These are phyloP conservation scores for Odocoileus virginianus DNA, from an alignment of 2,113 vertebrate genomes.

Conservation along the genomic window DNA sequence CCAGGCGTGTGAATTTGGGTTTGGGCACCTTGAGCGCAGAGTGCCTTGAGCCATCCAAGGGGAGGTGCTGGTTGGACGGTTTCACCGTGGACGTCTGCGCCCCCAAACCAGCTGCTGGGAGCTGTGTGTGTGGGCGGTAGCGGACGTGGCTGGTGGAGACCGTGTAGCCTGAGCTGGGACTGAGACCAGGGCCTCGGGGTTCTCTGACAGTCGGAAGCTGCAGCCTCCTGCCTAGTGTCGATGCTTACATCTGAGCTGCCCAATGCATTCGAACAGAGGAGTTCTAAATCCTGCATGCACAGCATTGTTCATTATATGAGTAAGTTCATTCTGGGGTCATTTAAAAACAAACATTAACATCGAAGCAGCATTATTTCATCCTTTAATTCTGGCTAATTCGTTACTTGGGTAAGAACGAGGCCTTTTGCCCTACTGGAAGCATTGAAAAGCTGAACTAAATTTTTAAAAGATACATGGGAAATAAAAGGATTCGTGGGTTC, in stretches of 20 bases:
- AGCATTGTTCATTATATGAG: background rate
- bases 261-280: background rate
- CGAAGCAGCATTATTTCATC: background rate
- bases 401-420: background rate
- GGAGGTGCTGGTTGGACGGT: background rate
- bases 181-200: background rate
- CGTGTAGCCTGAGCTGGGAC: background rate
- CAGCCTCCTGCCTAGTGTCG: background rate
- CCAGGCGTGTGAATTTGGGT: rapidly evolving
- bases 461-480: background rate
- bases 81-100: no score
- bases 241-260: background rate
- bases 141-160: background rate
- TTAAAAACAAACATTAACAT: background rate
- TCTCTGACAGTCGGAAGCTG: background rate
- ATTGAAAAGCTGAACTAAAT: background rate
- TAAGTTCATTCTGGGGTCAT: background rate
- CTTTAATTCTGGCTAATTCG: background rate
- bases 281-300: background rate
- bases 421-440: background rate
- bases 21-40: background rate
- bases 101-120: background rate
- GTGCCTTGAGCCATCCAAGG: background rate
- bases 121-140: background rate
- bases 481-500: background rate